phyloP scores from a whole-genome alignment of 2,113 vertebrate genomes.

The Bos indicus region DNA sequence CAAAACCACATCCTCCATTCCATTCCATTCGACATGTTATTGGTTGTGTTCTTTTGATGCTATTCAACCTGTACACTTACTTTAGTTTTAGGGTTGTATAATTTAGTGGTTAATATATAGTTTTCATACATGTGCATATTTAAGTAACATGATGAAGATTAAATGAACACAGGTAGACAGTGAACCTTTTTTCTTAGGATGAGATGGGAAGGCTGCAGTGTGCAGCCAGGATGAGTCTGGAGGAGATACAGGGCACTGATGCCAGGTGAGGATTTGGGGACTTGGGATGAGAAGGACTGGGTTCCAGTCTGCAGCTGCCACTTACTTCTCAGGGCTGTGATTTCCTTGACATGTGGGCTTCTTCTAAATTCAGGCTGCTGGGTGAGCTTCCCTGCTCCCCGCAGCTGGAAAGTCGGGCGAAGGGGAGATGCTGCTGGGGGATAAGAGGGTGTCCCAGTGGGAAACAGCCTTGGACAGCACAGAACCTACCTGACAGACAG shows the following conservation, averaged over 20 bases:
- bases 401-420: not conserved
- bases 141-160: not conserved
- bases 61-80: conserved; percentile 22
- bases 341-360: not conserved
- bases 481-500: not conserved
- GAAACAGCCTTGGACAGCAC: not conserved
- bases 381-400: not conserved
- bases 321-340: not conserved
- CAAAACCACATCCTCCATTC: not conserved
- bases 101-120: not conserved
- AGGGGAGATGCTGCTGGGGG: not conserved
- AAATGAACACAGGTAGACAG: not conserved
- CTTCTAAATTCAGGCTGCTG: not conserved
- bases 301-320: not conserved
- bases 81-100: not conserved
- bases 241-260: fast-evolving
- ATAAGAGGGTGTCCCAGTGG: not conserved
- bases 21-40: not conserved
- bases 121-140: not conserved
- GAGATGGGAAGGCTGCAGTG: not conserved
- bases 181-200: not conserved
- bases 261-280: not conserved
- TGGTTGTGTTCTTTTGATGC: not conserved
- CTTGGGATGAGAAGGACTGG: not conserved
- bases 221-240: not conserved